These are phyloP conservation scores for Acomys russatus DNA, from an alignment of 2,797 vertebrate species.

Conservation along the genomic window DNA sequence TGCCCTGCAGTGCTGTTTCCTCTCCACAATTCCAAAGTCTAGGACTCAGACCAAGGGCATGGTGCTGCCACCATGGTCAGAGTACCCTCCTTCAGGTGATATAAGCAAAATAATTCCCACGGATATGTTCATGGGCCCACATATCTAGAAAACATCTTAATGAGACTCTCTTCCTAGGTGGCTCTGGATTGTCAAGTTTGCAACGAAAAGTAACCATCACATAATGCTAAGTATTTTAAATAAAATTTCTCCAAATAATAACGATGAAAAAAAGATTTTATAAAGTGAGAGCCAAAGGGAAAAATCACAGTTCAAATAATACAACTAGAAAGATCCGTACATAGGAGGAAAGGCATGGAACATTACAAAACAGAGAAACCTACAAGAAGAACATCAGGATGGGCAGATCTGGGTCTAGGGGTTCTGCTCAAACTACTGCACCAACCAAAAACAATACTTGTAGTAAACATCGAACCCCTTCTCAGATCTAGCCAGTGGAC, in stretches of 20 bases:
- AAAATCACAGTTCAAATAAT: background rate
- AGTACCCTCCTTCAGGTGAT: background rate
- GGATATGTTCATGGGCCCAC: background rate
- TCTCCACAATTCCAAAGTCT: background rate
- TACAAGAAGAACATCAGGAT: too few relatives aligned
- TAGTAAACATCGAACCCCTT: too few relatives aligned
- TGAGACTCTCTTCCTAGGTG: background rate
- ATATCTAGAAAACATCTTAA: background rate
- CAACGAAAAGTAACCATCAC: background rate
- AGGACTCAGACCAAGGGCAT: background rate
- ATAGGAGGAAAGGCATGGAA: rapidly evolving
- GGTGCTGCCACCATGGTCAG: background rate
- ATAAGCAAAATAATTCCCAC: background rate
- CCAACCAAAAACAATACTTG: too few relatives aligned
- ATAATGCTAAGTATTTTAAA: background rate
- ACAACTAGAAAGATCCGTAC: background rate
- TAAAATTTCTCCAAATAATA: slow-evolving; percentile 3
- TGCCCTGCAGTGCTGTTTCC: background rate
- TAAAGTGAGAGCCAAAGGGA: background rate
- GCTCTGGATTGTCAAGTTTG: background rate
- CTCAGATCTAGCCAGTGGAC: too few relatives aligned
- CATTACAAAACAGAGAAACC: background rate
- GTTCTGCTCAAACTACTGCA: too few relatives aligned
- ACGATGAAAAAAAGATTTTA: background rate
- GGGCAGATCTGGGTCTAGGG: too few relatives aligned